phyloP scores from a whole-genome alignment of 2,888 invertebrate species.

The Zhengitettix transpicula region DNA sequence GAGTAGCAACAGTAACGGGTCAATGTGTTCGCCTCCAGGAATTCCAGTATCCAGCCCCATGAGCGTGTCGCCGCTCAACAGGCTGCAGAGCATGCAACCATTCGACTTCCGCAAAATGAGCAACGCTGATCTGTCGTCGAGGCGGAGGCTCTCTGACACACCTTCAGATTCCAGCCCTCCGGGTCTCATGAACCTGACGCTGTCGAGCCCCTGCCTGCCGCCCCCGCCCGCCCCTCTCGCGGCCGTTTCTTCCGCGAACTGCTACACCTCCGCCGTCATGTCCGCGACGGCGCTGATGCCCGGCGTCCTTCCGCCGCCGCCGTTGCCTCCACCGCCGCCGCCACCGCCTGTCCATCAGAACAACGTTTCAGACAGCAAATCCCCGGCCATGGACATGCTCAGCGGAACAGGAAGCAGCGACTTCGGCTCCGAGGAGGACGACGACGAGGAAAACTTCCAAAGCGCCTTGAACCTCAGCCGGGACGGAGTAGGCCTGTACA shows the following conservation, averaged over 20 bases:
- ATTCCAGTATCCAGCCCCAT: slow-evolving; percentile 41
- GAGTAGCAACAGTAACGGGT: slow-evolving; percentile 15
- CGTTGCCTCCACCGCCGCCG: neutral
- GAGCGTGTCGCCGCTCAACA: slow-evolving; percentile 63
- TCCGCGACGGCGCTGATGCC: slow-evolving; percentile 1
- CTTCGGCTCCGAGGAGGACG: slow-evolving; percentile 39
- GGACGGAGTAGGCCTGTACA: slow-evolving; percentile 21
- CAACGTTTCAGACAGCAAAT: slow-evolving; percentile 1
- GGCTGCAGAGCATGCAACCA: slow-evolving; percentile 89
- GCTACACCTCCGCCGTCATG: slow-evolving; percentile 35
- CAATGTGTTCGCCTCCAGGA: slow-evolving; percentile 42
- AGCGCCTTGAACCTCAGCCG: slow-evolving; percentile 48
- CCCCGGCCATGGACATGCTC: slow-evolving; percentile 17
- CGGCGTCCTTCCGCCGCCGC: neutral
- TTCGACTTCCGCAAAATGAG: slow-evolving; percentile 72
- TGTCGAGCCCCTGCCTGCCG: slow-evolving; percentile 39
- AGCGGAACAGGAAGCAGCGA: slow-evolving; percentile 28
- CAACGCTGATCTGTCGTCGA: slow-evolving; percentile 20
- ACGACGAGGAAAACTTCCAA: slow-evolving; percentile 40
- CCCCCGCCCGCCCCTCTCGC: slow-evolving; percentile 40
- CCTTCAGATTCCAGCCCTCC: slow-evolving; percentile 19
- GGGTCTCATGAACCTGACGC: slow-evolving; percentile 38
- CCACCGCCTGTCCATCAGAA: neutral
- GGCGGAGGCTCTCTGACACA: slow-evolving; percentile 35
- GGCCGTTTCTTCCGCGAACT: slow-evolving; percentile 37